Evolutionary conservation across 2,797 vertebrate species (phyloP), one percentile per base, ranked within the genome.

Genomic region (Synanceia verrucosa): DNA sequence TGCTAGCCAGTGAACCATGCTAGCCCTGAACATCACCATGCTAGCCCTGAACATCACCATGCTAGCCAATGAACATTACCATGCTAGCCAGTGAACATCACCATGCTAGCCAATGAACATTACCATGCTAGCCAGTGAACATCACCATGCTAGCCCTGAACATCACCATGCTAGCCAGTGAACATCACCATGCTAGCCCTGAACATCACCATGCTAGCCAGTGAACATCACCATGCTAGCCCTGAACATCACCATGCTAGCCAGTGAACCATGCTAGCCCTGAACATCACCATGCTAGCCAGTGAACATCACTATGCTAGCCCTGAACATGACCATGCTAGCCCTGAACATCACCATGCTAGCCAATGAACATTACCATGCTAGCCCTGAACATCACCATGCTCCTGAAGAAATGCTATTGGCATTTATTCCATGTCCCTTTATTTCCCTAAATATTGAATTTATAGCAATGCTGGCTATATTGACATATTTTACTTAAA

Each of bases 151-250:
- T n/a, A n/a, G n/a, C n/a, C n/a, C n/a, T n/a, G n/a, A n/a, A 33
- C 79, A 52, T 52, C 37, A 14, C 68, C 62, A 46, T 36, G 34
- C 8, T 19, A 8, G 6, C 65, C 36, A 61, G 37, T 14, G n/a
- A n/a, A 47, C 67, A 31, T 23, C 55, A 69, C 24, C 78, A 61
- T 65, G n/a, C n/a, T n/a, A n/a, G n/a, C n/a, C n/a, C n/a, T n/a
- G n/a, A n/a, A n/a, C n/a, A n/a, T n/a, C n/a, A n/a, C n/a, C n/a
- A n/a, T n/a, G n/a, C n/a, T n/a, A n/a, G n/a, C n/a, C n/a, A n/a
- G n/a, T n/a, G n/a, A n/a, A n/a, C n/a, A n/a, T n/a, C n/a, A n/a
- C n/a, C n/a, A n/a, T n/a, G n/a, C n/a, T n/a, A n/a, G n/a, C n/a
- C n/a, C n/a, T n/a, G n/a, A n/a, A 33, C 79, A 52, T 52, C 37